Evolutionary conservation across 2,888 invertebrate genomes (phyloP), one percentile per base, ranked within the genome.

Genomic region (Cryptocheilus praepositus): DNA sequence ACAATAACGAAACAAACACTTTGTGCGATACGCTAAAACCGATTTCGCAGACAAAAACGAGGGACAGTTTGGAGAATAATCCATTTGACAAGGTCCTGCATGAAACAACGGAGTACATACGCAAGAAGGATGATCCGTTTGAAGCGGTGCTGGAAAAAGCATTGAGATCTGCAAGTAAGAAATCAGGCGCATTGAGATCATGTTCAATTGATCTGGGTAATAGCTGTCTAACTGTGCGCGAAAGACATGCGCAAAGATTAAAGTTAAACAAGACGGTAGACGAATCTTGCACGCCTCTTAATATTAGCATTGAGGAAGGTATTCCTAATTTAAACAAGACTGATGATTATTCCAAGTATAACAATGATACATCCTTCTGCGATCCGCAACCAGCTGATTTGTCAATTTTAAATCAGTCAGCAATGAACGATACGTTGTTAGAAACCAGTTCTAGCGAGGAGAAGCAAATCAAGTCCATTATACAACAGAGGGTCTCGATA

Each of bases 51-150:
- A 1, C 13, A 36, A 36, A 11, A 7, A 7, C 36, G 2, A 7
- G 36, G 36, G 36, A 36, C 4, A 80, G 79, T 18, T 69, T 82
- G 0, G 84, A 82, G 3, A 85, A 86, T 55, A 88, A 88, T 79
- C 88, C 88, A 0, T 88, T 88, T 62, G 88, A 88, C 63, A 73
- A 69, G 62, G 81, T 82, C 0, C 70, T 83, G 15, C 76, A 81
- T 22, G 81, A 87, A 61, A 83, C 81, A 7, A 80, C 79, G 3
- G 86, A 87, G 22, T 86, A 85, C 19, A 78, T 80, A 8, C 80
- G 79, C 5, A 86, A 85, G 45, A 81, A 80, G 7, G 81, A 83
- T 16, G 88, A 88, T 74, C 88, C 88, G 0, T 88, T 88, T 52
- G 88, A 88, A 54, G 69, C 80, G 2, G 82, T 81, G 18, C 67